Base-by-base conservation (phyloP, 2,113 vertebrate genomes). In the Dromiciops gliroides region DNA sequence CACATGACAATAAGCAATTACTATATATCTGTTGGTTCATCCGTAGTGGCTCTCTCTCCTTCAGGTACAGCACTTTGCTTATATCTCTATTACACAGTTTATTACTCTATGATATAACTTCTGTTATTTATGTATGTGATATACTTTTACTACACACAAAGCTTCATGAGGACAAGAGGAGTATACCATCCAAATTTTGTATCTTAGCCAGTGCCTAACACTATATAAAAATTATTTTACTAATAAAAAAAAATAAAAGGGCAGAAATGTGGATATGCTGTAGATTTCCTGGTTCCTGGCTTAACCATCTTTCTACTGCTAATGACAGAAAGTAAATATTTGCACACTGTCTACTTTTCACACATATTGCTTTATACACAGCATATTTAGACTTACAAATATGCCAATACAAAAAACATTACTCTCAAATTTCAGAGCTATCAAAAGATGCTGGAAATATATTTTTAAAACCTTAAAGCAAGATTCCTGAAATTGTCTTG, bases 211-310 rank as follows among this genome's bases (percentile, higher is more conserved):
- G 12, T n/a, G 37, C 16, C 67, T n/a, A n/a, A 1, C 37, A 75
- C 26, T 48, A 48, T 89, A 89, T 89, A 89, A 48, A 48, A 11
- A 24, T 48, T 14, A 89, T 26, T 89, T 89, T 89, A 89, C 89
- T 89, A 49, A 92, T 28, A 92, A 90, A 56, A 14, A 93, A 56
- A 14, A 93, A 93, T 52, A 7, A 95, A 90, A 49, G 93, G 49
- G 91, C 89, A 91, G 44, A 50, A 88, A 93, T 83, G 50, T 50
- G 26, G 24, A 49, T 44, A 60, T 90, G 92, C 51, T 89, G 28
- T 2, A 95, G 52, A 92, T 48, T 92, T 91, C 28, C 9, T 94
- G 91, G 93, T 25, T 89, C 92, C 50, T 52, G 51, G 92, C 0
- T 48, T 51, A 95, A 50, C 48, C 44, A 92, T 3, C 23, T 93